phyloP scores from a whole-genome alignment of 1,140 invertebrate species.

The Eueides isabella region DNA sequence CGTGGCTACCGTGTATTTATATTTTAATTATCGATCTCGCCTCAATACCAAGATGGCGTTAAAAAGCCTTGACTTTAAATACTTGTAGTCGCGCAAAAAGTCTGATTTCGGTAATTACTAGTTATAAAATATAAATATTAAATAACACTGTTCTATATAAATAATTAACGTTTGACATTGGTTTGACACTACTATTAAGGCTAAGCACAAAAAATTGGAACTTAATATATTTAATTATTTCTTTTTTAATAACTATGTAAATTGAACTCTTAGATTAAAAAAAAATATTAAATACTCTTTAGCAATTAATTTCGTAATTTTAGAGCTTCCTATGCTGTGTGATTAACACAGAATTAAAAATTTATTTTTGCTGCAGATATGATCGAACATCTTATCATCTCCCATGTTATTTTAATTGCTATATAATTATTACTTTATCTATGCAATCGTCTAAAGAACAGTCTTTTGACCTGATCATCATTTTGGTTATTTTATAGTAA shows the following conservation, averaged over 20 bases:
- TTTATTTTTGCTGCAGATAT: constrained; percentile 6
- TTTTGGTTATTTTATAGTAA: neutral
- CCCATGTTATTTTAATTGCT: neutral
- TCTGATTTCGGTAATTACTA: constrained; percentile 29
- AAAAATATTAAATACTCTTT: neutral
- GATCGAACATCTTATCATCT: neutral
- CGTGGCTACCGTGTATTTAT: constrained; percentile 27
- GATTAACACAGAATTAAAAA: neutral
- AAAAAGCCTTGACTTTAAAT: constrained; percentile 38
- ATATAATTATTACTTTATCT: neutral
- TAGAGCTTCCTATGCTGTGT: constrained; percentile 7
- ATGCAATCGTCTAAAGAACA: neutral
- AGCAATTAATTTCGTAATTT: constrained; percentile 7
- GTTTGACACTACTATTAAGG: neutral
- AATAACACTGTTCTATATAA: constrained; percentile 11
- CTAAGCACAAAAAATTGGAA: neutral
- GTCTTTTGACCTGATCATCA: neutral
- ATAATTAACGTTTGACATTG: constrained; percentile 13
- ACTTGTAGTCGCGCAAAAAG: constrained; percentile 22
- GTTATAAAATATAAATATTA: constrained; percentile 23
- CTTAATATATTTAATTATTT: constrained; percentile 9
- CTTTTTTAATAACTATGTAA: neutral
- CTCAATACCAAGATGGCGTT: constrained; percentile 25
- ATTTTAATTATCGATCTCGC: constrained; percentile 35
- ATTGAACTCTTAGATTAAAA: neutral